Evolutionary conservation across 2,888 invertebrate species (phyloP).

Genomic region (Pristionchus fissidentatus): DNA sequence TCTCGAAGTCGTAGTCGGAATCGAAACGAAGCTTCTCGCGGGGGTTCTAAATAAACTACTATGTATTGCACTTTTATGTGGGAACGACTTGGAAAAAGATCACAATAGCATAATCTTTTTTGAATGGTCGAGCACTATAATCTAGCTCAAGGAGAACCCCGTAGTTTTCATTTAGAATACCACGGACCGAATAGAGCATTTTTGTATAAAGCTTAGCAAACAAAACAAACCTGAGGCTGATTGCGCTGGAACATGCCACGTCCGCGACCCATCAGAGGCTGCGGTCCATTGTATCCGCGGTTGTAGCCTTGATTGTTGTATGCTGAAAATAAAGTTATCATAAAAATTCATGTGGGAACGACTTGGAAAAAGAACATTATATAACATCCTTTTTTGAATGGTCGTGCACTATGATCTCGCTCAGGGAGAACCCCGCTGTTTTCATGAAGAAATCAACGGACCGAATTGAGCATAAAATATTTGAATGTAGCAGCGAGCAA

Average conservation of each 20-base stretch:
- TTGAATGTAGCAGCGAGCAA: background rate
- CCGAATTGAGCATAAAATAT: slow-evolving; percentile 32
- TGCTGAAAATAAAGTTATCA: slow-evolving; percentile 45
- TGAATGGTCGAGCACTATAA: background rate
- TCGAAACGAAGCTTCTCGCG: slow-evolving; percentile 73
- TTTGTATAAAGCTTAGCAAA: background rate
- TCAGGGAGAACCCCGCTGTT: slow-evolving; percentile 42
- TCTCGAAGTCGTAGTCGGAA: slow-evolving; percentile 95
- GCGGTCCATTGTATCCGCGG: slow-evolving; percentile 52
- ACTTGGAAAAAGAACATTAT: background rate
- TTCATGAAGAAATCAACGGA: background rate
- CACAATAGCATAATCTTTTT: background rate
- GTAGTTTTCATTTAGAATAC: background rate
- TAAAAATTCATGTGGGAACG: background rate
- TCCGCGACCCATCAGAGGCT: slow-evolving; percentile 46
- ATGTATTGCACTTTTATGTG: background rate
- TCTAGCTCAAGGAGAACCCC: slow-evolving; percentile 46
- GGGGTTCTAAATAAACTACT: slow-evolving; percentile 56
- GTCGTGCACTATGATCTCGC: slow-evolving; percentile 13
- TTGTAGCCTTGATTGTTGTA: slow-evolving; percentile 51
- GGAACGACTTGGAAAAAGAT: slow-evolving; percentile 10
- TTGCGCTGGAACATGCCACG: slow-evolving; percentile 43
- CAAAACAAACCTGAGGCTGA: slow-evolving; percentile 41
- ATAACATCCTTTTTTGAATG: background rate
- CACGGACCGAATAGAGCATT: slow-evolving; percentile 28